Evolutionary conservation across 2,113 vertebrate genomes (phyloP), one percentile per base, ranked within the genome.

Genomic region (Apistogramma diplotaenia): DNA sequence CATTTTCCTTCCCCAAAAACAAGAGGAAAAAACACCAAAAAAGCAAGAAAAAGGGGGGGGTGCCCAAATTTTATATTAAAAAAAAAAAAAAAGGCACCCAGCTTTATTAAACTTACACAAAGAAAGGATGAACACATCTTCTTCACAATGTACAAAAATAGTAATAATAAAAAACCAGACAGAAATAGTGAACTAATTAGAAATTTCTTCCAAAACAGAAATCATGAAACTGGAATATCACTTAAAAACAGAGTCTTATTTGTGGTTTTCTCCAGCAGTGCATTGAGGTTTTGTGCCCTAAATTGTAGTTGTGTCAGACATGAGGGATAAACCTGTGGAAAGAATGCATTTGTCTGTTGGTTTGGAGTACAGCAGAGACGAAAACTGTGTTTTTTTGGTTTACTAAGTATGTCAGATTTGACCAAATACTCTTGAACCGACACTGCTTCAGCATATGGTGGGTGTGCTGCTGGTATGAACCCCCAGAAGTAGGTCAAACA

Each of bases 401-500:
- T 31, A 77, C 58, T 53, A 76, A 74, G 62, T 72, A 33, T 75
- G 37, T 85, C 59, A 59, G 3, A 74, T 80, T 57, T 29, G 82
- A 70, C 21, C 25, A 12, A 82, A 7, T 56, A 58, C 62, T 79
- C 61, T 77, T 59, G 31, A 83, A 82, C 43, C 46, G 37, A 70
- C n/a, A 29, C 76, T 76, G 49, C 51, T 55, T 87, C 31, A 75
- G 74, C 82, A 81, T 81, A 70, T 79, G 78, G 76, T 86, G 84
- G 81, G 76, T 77, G 76, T 54, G 37, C 57, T 54, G 76, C 54
- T 89, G 57, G 76, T 84, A 53, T 67, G 89, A 62, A 87, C 72
- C 78, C 77, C 80, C 80, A 83, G 51, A 94, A 94, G 85, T 94
- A 93, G 91, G 93, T 93, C 91, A 91, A 53, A 81, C 74, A 77